phyloP scores from a whole-genome alignment of 2,888 invertebrate genomes.

The Tanypteryx hageni region DNA sequence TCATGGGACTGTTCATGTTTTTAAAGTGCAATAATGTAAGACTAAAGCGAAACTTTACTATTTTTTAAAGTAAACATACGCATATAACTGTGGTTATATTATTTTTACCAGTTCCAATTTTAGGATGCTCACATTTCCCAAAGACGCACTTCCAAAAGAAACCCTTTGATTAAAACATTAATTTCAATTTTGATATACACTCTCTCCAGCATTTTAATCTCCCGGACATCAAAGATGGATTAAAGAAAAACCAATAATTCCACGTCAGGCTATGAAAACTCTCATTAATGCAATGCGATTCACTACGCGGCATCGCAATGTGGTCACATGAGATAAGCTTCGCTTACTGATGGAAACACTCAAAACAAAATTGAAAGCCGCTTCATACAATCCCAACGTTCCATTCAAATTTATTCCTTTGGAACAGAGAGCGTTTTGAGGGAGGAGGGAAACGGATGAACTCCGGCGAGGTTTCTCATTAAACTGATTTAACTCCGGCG shows the following conservation, averaged over 20 bases:
- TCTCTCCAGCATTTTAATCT: not conserved
- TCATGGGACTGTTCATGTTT: too few relatives aligned
- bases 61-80: too few relatives aligned
- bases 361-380: constrained; percentile 35
- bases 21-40: too few relatives aligned
- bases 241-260: constrained; percentile 32
- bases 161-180: constrained; percentile 23
- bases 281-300: constrained; percentile 35
- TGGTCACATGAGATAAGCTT: constrained; percentile 29
- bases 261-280: constrained; percentile 24
- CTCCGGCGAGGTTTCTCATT: constrained; percentile 28
- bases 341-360: constrained; percentile 35
- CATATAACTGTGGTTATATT: too few relatives aligned
- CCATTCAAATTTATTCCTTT: constrained; percentile 35
- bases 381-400: constrained; percentile 35
- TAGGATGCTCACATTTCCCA: too few relatives aligned
- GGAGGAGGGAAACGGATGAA: constrained; percentile 17
- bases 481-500: constrained; percentile 29
- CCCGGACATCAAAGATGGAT: constrained; percentile 21
- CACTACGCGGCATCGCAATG: constrained; percentile 13
- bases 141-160: not conserved
- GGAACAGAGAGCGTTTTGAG: constrained; percentile 28
- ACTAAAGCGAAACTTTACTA: too few relatives aligned
- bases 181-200: not conserved
- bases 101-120: too few relatives aligned